Conservation (phyloP, 2,888 invertebrate genomes). For the Drosophila anomalipes region DNA sequence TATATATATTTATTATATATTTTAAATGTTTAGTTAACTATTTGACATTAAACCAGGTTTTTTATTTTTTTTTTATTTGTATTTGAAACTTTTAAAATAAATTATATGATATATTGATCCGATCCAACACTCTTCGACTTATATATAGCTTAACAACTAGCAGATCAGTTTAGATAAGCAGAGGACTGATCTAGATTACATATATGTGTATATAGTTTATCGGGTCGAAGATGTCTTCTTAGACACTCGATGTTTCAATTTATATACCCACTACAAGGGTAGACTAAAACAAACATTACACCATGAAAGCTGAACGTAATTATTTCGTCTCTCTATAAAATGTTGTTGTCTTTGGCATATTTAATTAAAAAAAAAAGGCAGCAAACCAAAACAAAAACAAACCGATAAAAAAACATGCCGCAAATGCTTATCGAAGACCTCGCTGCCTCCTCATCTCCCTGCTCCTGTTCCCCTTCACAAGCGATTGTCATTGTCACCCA, state of each 20-base stretch:
- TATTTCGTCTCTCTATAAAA: slow-evolving; percentile 58
- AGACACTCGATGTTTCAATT: neutral
- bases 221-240: too few species aligned
- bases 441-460: neutral
- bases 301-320: slow-evolving; percentile 58
- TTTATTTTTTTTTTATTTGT: neutral
- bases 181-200: neutral
- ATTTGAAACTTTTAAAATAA: neutral
- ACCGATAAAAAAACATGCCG: neutral
- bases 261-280: neutral
- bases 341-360: slow-evolving; percentile 55
- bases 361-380: slow-evolving; percentile 31
- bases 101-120: neutral
- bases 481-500: slow-evolving; percentile 52
- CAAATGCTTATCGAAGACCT: slow-evolving; percentile 37
- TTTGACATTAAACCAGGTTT: neutral
- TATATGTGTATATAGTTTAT: neutral
- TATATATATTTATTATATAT: neutral
- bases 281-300: slow-evolving; percentile 22
- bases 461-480: slow-evolving; percentile 9
- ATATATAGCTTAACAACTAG: neutral
- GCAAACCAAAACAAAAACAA: neutral
- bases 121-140: neutral
- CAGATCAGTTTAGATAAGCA: neutral
- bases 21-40: neutral